A percentile compares a stretch with the other conserved stretches of the same genome.
These are phyloP conservation scores for Synaphobranchus kaupii DNA, from an alignment of 2,797 vertebrate genomes.

Conservation along the genomic window DNA sequence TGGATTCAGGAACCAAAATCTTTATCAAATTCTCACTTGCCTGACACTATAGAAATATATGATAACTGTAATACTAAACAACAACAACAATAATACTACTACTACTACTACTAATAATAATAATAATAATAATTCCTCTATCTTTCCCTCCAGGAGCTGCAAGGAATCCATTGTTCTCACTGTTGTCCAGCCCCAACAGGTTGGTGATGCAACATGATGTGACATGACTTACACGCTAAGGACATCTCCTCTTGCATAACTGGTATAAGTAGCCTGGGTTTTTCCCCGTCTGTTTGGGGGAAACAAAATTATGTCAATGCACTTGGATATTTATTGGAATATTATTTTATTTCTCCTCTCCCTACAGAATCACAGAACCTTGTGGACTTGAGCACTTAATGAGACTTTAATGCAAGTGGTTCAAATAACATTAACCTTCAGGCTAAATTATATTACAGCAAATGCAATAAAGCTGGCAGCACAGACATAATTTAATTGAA, in stretches of 20 bases:
- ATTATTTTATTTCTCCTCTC: conserved; percentile 38
- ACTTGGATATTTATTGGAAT: not conserved
- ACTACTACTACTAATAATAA: not conserved
- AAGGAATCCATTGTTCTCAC: conserved; percentile 92
- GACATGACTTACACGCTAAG: not conserved
- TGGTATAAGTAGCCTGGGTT: not conserved
- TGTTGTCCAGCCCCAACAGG: conserved; percentile 94
- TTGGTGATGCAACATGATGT: conserved; percentile 64
- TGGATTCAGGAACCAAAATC: not conserved
- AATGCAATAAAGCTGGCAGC: conserved; percentile 26
- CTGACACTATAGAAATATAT: not conserved
- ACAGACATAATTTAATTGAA: conserved; percentile 12
- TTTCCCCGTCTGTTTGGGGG: not conserved
- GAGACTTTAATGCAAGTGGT: conserved; percentile 42
- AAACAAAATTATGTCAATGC: not conserved
- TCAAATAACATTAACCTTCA: conserved; percentile 42
- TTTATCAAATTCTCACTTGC: not conserved
- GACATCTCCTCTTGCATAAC: not conserved
- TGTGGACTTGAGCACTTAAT: conserved; percentile 43
- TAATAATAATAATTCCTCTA: conserved; percentile 5
- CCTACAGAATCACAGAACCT: conserved; percentile 43
- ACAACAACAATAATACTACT: not conserved
- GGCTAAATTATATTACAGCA: conserved; percentile 36
- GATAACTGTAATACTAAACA: not conserved
- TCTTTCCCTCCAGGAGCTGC: conserved; percentile 81